phyloP scores from a whole-genome alignment of 2,113 vertebrate genomes.

The Orthonyx spaldingii region DNA sequence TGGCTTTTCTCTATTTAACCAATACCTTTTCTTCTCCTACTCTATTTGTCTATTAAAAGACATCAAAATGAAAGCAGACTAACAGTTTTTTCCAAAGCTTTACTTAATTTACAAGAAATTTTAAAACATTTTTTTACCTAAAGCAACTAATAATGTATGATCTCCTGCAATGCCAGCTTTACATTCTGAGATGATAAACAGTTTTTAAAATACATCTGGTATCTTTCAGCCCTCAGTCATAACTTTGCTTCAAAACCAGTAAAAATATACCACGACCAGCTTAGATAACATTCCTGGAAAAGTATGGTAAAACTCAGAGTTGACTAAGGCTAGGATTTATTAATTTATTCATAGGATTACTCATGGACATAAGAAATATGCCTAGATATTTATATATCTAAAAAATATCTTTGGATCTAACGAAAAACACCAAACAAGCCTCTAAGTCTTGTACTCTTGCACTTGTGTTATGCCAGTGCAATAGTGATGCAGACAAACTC shows the following conservation, averaged over 20 bases:
- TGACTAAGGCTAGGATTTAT: neutral
- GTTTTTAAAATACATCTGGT: neutral
- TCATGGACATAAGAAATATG: neutral
- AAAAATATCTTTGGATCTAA: neutral
- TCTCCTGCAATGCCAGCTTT: neutral
- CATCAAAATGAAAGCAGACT: neutral
- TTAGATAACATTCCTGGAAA: neutral
- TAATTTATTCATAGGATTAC: neutral
- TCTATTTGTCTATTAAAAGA: neutral
- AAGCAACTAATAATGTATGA: neutral
- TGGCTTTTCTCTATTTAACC: neutral
- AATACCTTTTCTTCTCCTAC: neutral
- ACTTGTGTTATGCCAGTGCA: neutral
- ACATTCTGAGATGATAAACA: neutral
- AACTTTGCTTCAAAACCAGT: neutral
- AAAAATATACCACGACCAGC: neutral
- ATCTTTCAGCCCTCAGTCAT: neutral
- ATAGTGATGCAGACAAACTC: neutral
- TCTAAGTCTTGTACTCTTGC: neutral
- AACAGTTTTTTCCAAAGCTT: neutral
- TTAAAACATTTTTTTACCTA: neutral
- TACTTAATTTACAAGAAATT: neutral
- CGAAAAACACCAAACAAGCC: neutral
- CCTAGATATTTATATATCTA: neutral
- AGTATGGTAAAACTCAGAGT: neutral